Base-by-base conservation (phyloP, 2,797 vertebrate genomes). In the Pelobates cultripes region DNA sequence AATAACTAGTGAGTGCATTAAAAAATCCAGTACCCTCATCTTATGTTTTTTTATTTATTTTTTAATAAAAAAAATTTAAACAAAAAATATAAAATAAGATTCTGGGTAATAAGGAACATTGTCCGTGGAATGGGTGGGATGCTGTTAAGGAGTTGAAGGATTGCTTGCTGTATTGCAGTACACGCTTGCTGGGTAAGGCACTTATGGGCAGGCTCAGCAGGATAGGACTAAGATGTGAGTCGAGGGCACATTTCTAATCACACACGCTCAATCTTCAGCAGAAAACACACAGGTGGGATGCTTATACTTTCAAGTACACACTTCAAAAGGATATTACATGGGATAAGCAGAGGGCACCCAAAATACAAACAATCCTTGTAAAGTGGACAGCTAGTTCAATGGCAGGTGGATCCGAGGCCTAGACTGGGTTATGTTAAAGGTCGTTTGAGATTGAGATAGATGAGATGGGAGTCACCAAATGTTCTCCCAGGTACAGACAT, bases 131-230 rank as follows among this genome's bases (percentile, higher is more conserved):
- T 43, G 74, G 69, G 15, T 64, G 77, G 72, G 72, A 51, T 51
- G 45, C 4, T 14, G 8, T 9, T 51, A 55, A 76, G 44, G 73
- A 79, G 57, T 66, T 84, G 73, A 79, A 67, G 57, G 73, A 71
- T 63, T 79, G 74, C 70, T 45, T 75, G 44, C 64, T 80, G 13
- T 68, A 71, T 75, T 71, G 71, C 77, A 63, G 70, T 67, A 83
- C 67, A 43, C 12, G 55, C 47, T 75, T 76, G 57, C 67, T 40
- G 73, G 72, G 60, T 9, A 72, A 79, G 64, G 51, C 73, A 71
- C 41, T 66, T 70, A 70, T 41, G 51, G 57, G 14, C 13, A 75
- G 45, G 60, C 60, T 76, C 60, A 70, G 77, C 51, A 60, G 68
- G 68, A 76, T 76, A 17, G 51, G n/a, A 28, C 55, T 75, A 15